A percentile compares a stretch with the other conserved stretches of the same genome.
phyloP scores from a whole-genome alignment of 2,888 invertebrate species.

The Tenthredo distinguenda region DNA sequence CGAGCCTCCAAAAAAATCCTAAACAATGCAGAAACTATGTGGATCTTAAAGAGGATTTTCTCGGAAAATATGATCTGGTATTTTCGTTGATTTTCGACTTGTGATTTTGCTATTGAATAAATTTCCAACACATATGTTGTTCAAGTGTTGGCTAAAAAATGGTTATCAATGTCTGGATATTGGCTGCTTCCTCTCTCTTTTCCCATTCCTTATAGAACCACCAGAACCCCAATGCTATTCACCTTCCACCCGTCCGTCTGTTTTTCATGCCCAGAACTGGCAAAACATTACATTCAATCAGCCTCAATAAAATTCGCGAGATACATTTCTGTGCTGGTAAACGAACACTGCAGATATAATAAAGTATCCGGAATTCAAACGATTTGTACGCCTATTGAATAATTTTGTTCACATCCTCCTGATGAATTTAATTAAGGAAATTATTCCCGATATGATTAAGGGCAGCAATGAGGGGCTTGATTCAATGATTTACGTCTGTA shows the following conservation, averaged over 20 bases:
- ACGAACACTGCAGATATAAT: background rate
- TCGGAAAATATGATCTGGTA: background rate
- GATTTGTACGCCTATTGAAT: background rate
- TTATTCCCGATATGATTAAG: background rate
- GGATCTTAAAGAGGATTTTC: background rate
- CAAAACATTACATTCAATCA: background rate
- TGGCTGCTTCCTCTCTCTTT: background rate
- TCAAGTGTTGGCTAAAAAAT: background rate
- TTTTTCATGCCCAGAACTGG: background rate
- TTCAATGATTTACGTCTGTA: background rate
- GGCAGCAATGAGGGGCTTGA: background rate
- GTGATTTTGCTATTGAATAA: background rate
- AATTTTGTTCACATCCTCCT: background rate
- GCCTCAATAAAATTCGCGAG: constrained; percentile 24
- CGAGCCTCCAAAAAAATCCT: constrained; percentile 14
- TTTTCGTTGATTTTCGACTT: background rate
- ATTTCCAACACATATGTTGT: background rate
- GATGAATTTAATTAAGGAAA: background rate
- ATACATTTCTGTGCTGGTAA: constrained; percentile 11
- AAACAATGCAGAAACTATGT: background rate
- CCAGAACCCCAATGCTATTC: background rate
- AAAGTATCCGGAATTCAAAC: background rate
- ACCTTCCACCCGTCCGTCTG: background rate
- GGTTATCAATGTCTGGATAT: background rate
- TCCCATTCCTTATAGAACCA: background rate